These are phyloP conservation scores for Sarcophaga peregrina DNA, from an alignment of 1,140 invertebrate genomes.

Conservation along the genomic window DNA sequence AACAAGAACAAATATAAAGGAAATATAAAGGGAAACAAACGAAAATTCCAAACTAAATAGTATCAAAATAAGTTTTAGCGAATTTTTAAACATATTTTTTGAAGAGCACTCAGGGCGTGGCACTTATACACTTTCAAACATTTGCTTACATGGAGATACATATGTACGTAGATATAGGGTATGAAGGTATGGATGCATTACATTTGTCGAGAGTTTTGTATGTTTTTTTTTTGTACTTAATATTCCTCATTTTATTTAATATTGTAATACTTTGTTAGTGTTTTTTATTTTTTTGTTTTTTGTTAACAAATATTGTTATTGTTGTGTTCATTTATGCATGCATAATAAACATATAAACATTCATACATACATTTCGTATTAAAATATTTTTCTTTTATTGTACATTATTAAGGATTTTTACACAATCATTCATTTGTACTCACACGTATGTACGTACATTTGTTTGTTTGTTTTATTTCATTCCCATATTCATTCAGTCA, in stretches of 20 bases:
- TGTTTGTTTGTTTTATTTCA: too few relatives aligned
- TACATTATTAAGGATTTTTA: constrained; percentile 38
- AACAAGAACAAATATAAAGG: background rate
- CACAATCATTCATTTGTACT: background rate
- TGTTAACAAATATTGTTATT: background rate
- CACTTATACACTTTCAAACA: constrained; percentile 5
- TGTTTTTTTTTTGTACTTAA: too few relatives aligned
- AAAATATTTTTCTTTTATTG: constrained; percentile 15
- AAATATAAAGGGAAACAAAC: constrained; percentile 19
- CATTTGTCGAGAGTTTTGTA: constrained; percentile 1
- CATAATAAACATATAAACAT: too few relatives aligned
- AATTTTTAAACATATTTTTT: constrained; percentile 31
- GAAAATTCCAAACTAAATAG: background rate
- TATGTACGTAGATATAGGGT: too few relatives aligned
- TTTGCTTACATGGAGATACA: background rate
- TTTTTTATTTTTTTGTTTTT: too few relatives aligned
- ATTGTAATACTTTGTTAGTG: constrained; percentile 35
- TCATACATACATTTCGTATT: background rate
- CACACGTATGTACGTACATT: too few relatives aligned
- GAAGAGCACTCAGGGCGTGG: constrained; percentile 31
- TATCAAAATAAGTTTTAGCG: constrained; percentile 20
- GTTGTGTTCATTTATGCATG: too few relatives aligned
- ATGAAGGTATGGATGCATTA: background rate
- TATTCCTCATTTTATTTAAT: background rate
- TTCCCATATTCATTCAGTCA: too few relatives aligned